These are phyloP conservation scores for Troides aeacus DNA, from an alignment of 2,888 invertebrate genomes.

Conservation along the genomic window DNA sequence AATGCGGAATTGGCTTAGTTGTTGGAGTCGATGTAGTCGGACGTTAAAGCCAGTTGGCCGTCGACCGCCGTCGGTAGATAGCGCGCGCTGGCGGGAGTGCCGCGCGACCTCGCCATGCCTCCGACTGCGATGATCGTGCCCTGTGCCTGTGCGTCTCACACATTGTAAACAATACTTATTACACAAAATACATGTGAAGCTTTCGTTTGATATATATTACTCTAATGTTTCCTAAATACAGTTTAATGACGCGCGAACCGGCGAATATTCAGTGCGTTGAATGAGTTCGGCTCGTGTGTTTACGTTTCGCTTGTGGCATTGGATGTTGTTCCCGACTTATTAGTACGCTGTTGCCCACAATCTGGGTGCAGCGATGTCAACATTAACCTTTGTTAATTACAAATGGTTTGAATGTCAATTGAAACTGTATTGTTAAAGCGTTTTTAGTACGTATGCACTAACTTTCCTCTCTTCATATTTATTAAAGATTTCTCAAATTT, in stretches of 20 bases:
- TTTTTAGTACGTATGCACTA: not conserved
- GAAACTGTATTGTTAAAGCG: not conserved
- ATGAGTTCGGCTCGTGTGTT: conserved; percentile 65
- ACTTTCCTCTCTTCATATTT: not conserved
- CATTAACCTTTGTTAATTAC: conserved; percentile 45
- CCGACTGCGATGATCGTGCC: conserved; percentile 77
- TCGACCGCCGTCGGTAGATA: conserved; percentile 70
- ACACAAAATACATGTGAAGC: conserved; percentile 6
- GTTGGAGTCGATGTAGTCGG: conserved; percentile 56
- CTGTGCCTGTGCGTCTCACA: conserved; percentile 73
- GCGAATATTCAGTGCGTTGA: conserved; percentile 48
- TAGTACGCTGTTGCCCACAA: conserved; percentile 62
- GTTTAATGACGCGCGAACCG: conserved; percentile 11
- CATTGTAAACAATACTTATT: conserved; percentile 41
- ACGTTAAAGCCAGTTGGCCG: conserved; percentile 66
- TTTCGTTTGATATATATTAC: not conserved
- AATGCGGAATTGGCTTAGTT: conserved; percentile 76
- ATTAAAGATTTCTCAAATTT: not conserved
- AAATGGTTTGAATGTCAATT: conserved; percentile 22
- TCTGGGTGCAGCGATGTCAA: conserved; percentile 53
- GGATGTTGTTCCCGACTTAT: conserved; percentile 68
- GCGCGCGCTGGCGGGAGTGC: conserved; percentile 58
- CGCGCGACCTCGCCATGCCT: conserved; percentile 69
- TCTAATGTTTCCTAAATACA: conserved; percentile 3
- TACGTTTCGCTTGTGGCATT: conserved; percentile 73